Base-by-base conservation (phyloP, 1,140 invertebrate species). In the Rhizoglyphus robini region DNA sequence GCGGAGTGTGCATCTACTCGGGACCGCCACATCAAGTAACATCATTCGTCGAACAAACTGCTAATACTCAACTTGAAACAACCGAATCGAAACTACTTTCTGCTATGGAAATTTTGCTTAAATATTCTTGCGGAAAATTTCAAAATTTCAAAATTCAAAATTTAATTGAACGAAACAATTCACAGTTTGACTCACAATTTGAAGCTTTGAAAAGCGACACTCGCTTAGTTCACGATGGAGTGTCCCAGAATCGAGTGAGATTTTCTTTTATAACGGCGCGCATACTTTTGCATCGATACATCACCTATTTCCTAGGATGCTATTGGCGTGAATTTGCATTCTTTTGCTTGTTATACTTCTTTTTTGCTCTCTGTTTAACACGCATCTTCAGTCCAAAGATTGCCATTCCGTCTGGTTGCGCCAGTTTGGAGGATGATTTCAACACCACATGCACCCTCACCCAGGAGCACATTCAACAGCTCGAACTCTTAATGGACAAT, bases 1-100 rank as follows among this genome's bases (percentile, higher is more conserved):
- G 61, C 11, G 61, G 61, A 23, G 25, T 63, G 1, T 63, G 61
- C 32, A 23, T 63, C 48, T 63, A 63, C 27, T 49, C 61, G 18
- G 61, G 36, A n/a, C n/a, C 4, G 1, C 61, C 41, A 48, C 13
- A 11, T 8, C 20, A 63, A 11, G 20, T 66, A 11, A 4, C n/a
- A n/a, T n/a, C n/a, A n/a, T n/a, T n/a, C n/a, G 20, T 4, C 23
- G 34, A 29, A 41, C 30, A 25, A 65, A 2, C 23, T n/a, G n/a
- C n/a, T n/a, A 11, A 11, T n/a, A n/a, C n/a, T n/a, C n/a, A n/a
- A n/a, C n/a, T n/a, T n/a, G n/a, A n/a, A n/a, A n/a, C n/a, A n/a
- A n/a, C n/a, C n/a, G 18, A 49, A 29, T 30, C 30, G 25, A 65
- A 2, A 47, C 29, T 27, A n/a, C n/a, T 5, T 27, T n/a, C 36